These are phyloP conservation scores for Macaria liturata DNA, from an alignment of 2,888 invertebrate species.

Conservation along the genomic window DNA sequence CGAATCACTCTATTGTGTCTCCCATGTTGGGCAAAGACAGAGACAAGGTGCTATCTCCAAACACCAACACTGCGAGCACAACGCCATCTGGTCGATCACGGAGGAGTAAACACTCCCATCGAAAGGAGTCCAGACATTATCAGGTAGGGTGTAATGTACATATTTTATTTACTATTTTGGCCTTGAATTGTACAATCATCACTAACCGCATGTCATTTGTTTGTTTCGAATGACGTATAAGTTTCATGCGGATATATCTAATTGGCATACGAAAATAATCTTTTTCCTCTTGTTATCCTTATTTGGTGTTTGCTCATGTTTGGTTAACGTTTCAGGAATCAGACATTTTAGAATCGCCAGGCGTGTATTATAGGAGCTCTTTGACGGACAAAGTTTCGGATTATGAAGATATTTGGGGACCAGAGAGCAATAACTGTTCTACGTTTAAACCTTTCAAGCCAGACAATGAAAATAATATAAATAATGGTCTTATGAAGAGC, in stretches of 20 bases:
- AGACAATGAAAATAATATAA: constrained; percentile 67
- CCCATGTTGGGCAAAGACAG: constrained; percentile 70
- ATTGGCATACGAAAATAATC: neutral
- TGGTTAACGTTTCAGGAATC: constrained; percentile 83
- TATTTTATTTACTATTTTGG: constrained; percentile 19
- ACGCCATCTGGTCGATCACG: constrained; percentile 84
- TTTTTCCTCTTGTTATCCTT: neutral
- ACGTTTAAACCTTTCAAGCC: constrained; percentile 74
- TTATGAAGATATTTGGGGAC: constrained; percentile 97
- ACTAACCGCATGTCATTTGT: constrained; percentile 58
- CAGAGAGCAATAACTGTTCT: constrained; percentile 80
- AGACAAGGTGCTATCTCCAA: constrained; percentile 73
- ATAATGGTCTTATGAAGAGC: constrained; percentile 79
- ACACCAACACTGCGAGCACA: constrained; percentile 76
- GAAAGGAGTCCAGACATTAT: constrained; percentile 88
- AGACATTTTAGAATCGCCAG: constrained; percentile 92
- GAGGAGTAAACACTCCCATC: constrained; percentile 81
- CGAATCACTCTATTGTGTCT: constrained; percentile 73
- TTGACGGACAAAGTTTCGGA: constrained; percentile 96
- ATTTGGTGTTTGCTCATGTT: neutral
- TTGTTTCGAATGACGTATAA: constrained; percentile 21
- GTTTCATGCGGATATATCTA: neutral
- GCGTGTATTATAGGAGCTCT: constrained; percentile 92
- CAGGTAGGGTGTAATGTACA: constrained; percentile 74
- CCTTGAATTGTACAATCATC: constrained; percentile 38